Evolutionary conservation across 1,140 invertebrate species (phyloP), one percentile per base, ranked within the genome.

Genomic region (Palaemon carinicauda): DNA sequence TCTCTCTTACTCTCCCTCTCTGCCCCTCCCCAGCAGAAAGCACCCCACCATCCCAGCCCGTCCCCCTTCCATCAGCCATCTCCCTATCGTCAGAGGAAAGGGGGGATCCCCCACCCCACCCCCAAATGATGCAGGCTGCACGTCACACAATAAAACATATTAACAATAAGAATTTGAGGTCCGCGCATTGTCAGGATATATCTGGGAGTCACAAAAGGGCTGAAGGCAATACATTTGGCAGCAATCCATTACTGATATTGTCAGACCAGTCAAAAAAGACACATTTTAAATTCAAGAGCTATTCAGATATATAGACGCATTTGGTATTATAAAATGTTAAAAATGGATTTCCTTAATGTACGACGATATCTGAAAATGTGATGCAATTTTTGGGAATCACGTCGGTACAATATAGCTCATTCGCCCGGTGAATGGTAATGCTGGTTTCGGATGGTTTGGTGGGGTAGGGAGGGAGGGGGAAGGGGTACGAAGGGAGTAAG

Each of bases 171-270:
- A 69, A 27, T 69, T 69, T 69, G 65, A 69, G 65, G 65, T 69
- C 65, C 65, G 29, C 65, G 65, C 29, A 69, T 69, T 69, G 65
- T 69, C 65, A 69, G 29, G 65, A 69, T 69, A 69, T 69, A 69
- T 69, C 65, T 27, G 65, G 29, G 65, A 69, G 65, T 69, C 65
- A 69, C 65, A 69, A 69, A 69, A 69, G 65, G 29, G 65, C 65
- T 69, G 17, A 15, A 69, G 65, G 65, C 65, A 69, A 69, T 69
- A 69, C 65, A 69, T 69, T 69, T 69, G 65, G 65, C 29, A 69
- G 65, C 65, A 69, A 69, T 69, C 65, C 65, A 69, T 69, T 69
- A 69, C 65, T 69, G 65, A 69, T 69, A 69, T 69, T 69, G 65
- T 69, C 65, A 69, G 65, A 24, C 65, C 65, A 69, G 65, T 69